Percentiles rank a stretch among this genome's conserved stretches.
Conservation (phyloP, 2,888 invertebrate species). For the Eupithecia tripunctaria region DNA sequence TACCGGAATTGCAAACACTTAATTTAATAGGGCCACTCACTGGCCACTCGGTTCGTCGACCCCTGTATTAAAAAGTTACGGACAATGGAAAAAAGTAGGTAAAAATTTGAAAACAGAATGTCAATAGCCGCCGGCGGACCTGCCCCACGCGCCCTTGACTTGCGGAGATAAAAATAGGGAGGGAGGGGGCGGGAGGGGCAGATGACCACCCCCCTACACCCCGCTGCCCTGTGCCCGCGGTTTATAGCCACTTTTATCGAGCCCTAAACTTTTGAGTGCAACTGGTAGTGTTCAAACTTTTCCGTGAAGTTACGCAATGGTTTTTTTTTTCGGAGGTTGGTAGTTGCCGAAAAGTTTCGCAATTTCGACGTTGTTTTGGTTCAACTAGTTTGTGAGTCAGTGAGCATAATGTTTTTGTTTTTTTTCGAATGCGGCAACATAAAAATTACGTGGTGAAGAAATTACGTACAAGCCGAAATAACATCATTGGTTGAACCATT, state of each 20-base stretch:
- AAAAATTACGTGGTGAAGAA: not conserved
- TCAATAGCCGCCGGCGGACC: constrained; percentile 84
- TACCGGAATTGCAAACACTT: constrained; percentile 53
- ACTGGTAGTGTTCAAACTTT: constrained; percentile 59
- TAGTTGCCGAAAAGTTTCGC: constrained; percentile 19
- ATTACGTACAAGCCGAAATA: not conserved
- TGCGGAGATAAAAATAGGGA: constrained; percentile 77
- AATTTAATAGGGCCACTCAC: constrained; percentile 64
- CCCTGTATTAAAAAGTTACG: constrained; percentile 81
- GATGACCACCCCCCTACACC: constrained; percentile 70
- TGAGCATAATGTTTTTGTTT: constrained; percentile 14
- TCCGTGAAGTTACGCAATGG: constrained; percentile 34
- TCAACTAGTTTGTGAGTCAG: constrained; percentile 18
- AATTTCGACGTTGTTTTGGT: constrained; percentile 15
- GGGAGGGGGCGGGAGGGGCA: constrained; percentile 63
- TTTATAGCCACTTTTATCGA: constrained; percentile 73
- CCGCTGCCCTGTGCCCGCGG: constrained; percentile 68
- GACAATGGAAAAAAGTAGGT: constrained; percentile 82
- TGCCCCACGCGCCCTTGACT: constrained; percentile 84
- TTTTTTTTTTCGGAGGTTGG: constrained; percentile 17
- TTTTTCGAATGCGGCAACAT: not conserved
- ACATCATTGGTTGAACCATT: too few relatives aligned
- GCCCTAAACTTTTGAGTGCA: constrained; percentile 66
- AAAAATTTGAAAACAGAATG: constrained; percentile 83
- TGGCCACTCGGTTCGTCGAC: constrained; percentile 77